These are phyloP conservation scores for Campylomormyrus numenius DNA, from an alignment of 2,113 vertebrate genomes.

Conservation along the genomic window DNA sequence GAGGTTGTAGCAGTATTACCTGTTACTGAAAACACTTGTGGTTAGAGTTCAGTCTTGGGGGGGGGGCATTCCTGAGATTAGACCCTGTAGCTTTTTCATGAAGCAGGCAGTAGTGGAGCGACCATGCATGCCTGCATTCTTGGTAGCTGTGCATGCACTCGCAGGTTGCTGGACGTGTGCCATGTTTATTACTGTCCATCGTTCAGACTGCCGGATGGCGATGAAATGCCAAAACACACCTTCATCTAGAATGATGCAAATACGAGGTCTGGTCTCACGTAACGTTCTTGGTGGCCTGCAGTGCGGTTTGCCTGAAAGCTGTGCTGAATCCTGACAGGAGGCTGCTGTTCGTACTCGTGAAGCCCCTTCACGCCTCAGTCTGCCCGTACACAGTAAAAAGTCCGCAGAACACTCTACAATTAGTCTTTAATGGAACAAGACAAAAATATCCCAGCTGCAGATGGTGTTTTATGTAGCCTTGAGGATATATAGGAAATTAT, in stretches of 20 bases:
- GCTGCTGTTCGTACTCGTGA: neutral
- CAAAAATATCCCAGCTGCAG: neutral
- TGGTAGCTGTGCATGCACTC: neutral
- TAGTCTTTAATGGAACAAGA: constrained; percentile 8
- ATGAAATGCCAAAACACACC: neutral
- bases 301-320: neutral
- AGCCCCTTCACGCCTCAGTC: neutral
- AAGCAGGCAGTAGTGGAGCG: neutral
- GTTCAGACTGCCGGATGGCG: neutral
- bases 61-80: neutral
- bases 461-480: neutral
- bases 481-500: constrained; percentile 1
- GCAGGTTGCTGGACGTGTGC: neutral
- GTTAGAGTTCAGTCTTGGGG: no score
- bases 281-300: neutral
- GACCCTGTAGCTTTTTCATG: neutral
- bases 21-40: no score
- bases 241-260: neutral
- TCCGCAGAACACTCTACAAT: neutral
- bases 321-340: neutral
- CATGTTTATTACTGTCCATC: neutral
- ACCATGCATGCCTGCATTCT: neutral
- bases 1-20: neutral
- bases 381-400: neutral
- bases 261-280: neutral